Evolutionary conservation across 92 coral and sea anemone species (phyloP), one percentile per base, ranked within the genome.

Genomic region (Parazoanthus atlanticus): DNA sequence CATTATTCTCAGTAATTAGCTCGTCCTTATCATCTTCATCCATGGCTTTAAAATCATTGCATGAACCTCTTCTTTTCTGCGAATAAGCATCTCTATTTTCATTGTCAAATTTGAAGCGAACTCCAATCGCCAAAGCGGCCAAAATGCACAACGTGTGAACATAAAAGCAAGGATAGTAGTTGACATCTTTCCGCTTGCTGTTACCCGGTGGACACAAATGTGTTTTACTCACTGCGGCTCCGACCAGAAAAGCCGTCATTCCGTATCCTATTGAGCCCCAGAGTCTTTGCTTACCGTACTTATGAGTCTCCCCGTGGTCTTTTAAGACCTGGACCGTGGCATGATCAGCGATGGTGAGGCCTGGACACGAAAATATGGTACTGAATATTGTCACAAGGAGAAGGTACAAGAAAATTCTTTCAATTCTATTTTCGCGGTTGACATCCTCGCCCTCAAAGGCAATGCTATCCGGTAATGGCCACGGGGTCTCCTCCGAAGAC

Each of bases 211-310:
- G 98, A 81, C 99, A 97, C 10, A 97, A 90, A 78, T 97, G 96
- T 36, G 98, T 97, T 52, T 86, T 88, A 82, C 99, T 97, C 25
- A 97, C 94, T 11, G 99, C 96, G 7, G 99, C 94, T 23, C 99
- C 99, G 2, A 97, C 95, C 21, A 95, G 82, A 85, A 97, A 97
- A 6, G 99, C 98, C 90, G 94, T 93, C 69, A 94, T 88, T 1
- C 99, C 99, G 89, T 92, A 95, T 1, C 99, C 99, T 19, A 95
- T 92, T 34, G 99, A 97, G 19, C 99, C 99, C 98, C 98, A 97
- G 15, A 97, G 89, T 36, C 99, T 86, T 74, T 97, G 99, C 76
- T 94, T 92, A 6, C 99, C 99, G 76, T 97, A 97, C 79, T 95
- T 97, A 73, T 94, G 98, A 4, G 99, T 95, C 88, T 97, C 98